Evolutionary conservation across 2,113 vertebrate genomes (phyloP), one percentile per base, ranked within the genome.

Genomic region (Channa argus): DNA sequence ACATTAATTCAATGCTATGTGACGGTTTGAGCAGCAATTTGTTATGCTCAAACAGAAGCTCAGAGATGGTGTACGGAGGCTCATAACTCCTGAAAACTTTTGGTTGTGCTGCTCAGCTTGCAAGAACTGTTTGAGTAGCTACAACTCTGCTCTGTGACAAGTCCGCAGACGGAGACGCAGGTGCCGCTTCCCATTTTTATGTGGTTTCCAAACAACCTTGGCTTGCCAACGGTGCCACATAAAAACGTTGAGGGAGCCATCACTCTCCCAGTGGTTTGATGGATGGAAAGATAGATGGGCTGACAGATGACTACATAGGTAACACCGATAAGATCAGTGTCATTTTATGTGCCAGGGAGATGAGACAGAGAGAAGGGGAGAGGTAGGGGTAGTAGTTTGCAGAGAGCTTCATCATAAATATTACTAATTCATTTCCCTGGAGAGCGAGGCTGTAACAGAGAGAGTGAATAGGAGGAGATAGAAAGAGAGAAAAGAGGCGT

Each of bases 381-480:
- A 11, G 37, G 74, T 34, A 58, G 80, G 68, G 64, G 77, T 67
- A 84, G 82, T 47, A 86, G 79, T 70, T 78, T 51, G 3, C 55
- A 71, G 60, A 77, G 37, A 70, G 62, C 84, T 87, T 80, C 76
- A 79, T 91, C 88, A 86, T 93, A 93, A 92, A 92, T 93, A 93
- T 93, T 88, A 86, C 85, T 91, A 90, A 93, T 91, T 92, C 88
- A 93, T 94, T 91, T 91, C 89, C 86, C 89, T 9, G 33, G 79
- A 87, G 88, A 80, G 69, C 2, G 33, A 63, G 63, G 46, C 51
- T 80, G 69, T 73, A 81, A 86, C 63, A 59, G 71, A 50, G 77
- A 74, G 43, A 56, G 66, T 62, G 80, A 91, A 79, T 71, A 46
- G 50, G 78, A 77, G 79, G 68, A 86, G 66, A 49, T 41, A 10